Evolutionary conservation across 1,140 invertebrate species (phyloP).

Genomic region (Contarinia nasturtii): DNA sequence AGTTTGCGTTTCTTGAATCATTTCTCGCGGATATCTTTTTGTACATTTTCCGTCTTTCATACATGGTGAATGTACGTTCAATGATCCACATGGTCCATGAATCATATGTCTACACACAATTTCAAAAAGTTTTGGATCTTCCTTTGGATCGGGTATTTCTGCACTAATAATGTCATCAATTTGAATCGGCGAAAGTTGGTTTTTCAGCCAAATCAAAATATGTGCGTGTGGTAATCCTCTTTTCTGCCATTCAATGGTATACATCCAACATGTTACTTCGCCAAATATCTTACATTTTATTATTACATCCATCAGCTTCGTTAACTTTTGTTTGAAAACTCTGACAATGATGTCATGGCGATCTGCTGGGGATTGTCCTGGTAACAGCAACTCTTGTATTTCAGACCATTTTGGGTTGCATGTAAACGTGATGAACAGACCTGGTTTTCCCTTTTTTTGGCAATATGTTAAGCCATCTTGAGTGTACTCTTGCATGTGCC

Average conservation of each 20-base stretch:
- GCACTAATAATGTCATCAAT: slow-evolving; percentile 28
- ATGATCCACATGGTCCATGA: slow-evolving; percentile 25
- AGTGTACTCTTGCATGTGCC: slow-evolving; percentile 24
- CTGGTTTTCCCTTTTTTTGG: slow-evolving; percentile 18
- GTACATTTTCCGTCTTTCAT: slow-evolving; percentile 10
- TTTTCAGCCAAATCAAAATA: slow-evolving; percentile 19
- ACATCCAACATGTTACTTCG: slow-evolving; percentile 21
- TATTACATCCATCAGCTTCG: slow-evolving; percentile 25
- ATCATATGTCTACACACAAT: slow-evolving; percentile 27
- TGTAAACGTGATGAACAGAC: slow-evolving; percentile 26
- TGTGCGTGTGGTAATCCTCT: slow-evolving; percentile 27
- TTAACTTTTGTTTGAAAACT: slow-evolving; percentile 29
- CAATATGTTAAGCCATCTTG: slow-evolving; percentile 25
- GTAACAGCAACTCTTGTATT: slow-evolving; percentile 18
- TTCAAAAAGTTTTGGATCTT: slow-evolving; percentile 20
- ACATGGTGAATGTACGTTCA: slow-evolving; percentile 12
- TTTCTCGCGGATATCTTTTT: slow-evolving; percentile 12
- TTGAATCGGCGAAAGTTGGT: slow-evolving; percentile 17
- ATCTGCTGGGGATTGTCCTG: slow-evolving; percentile 15
- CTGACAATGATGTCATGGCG: slow-evolving; percentile 20
- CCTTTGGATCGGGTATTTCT: slow-evolving; percentile 27
- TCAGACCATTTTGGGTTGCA: slow-evolving; percentile 29
- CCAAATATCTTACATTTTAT: slow-evolving; percentile 20
- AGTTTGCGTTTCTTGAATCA: slow-evolving; percentile 11
- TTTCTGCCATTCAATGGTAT: slow-evolving; percentile 31